Evolutionary conservation across 2,113 vertebrate species (phyloP).

Genomic region (Sialia sialis): DNA sequence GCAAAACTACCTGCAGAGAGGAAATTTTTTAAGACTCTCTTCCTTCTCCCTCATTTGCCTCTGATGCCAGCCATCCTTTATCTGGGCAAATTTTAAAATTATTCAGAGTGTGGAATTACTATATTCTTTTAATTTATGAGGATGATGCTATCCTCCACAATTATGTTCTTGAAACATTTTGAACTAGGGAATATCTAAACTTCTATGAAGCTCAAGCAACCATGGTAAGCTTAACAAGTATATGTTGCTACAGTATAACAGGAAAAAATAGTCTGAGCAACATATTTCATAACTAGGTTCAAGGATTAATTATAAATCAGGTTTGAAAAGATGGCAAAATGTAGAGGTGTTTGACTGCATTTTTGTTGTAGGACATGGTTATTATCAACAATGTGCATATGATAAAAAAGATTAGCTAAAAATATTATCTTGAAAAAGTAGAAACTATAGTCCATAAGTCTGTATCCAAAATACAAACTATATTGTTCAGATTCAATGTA

Average conservation of each 20-base stretch:
- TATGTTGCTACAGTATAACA: not conserved
- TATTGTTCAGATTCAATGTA: not conserved
- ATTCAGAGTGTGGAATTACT: not conserved
- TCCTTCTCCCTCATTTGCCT: not conserved
- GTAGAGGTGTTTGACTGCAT: not conserved
- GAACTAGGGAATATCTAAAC: not conserved
- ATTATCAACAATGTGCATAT: not conserved
- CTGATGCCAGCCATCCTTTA: not conserved
- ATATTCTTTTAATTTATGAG: not conserved
- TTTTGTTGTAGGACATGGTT: not conserved
- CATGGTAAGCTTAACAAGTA: not conserved
- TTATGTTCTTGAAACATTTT: not conserved
- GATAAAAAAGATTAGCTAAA: not conserved
- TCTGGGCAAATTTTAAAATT: not conserved
- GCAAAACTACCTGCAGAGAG: not conserved
- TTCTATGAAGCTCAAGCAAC: not conserved
- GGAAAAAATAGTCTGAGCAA: not conserved
- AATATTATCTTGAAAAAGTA: not conserved
- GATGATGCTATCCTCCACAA: not conserved
- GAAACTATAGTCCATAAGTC: not conserved
- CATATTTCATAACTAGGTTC: not conserved
- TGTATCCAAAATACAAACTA: not conserved
- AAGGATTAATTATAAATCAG: not conserved
- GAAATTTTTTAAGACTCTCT: not conserved
- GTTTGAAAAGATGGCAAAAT: not conserved